Percentiles rank a stretch among this genome's conserved stretches.
phyloP scores from a whole-genome alignment of 2,888 invertebrate genomes.

The Thera britannica region DNA sequence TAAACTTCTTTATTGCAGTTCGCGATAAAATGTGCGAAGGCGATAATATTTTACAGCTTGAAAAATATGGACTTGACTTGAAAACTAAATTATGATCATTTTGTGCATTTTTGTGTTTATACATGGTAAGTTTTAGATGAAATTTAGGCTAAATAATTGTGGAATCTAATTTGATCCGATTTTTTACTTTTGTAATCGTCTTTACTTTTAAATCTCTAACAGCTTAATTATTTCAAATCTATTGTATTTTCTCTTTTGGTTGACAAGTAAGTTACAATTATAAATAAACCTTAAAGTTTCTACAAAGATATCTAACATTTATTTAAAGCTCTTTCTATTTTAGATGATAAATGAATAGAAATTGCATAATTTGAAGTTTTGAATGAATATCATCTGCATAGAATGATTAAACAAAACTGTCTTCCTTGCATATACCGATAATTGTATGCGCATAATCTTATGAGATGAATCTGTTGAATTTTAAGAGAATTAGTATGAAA shows the following conservation, averaged over 20 bases:
- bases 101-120: constrained; percentile 31
- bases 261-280: too few relatives aligned
- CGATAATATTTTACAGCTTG: constrained; percentile 37
- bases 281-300: too few relatives aligned
- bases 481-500: constrained; percentile 33
- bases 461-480: constrained; percentile 38
- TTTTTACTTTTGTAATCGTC: too few relatives aligned
- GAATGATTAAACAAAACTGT: constrained; percentile 18
- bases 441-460: constrained; percentile 39
- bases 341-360: not conserved
- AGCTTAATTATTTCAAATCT: too few relatives aligned
- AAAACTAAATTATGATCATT: constrained; percentile 36
- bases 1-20: constrained; percentile 33
- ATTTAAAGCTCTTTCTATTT: not conserved
- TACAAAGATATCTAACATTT: too few relatives aligned
- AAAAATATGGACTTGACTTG: constrained; percentile 34
- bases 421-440: constrained; percentile 18
- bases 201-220: too few relatives aligned
- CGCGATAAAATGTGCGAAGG: constrained; percentile 33
- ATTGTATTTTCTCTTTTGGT: too few relatives aligned
- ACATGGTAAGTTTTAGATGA: constrained; percentile 24
- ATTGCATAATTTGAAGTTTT: not conserved
- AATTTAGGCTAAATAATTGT: not conserved
- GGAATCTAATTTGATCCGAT: too few relatives aligned
- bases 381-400: constrained; percentile 16